Conservation (phyloP, 2,888 invertebrate species). For the Calliscelio sp. region DNA sequence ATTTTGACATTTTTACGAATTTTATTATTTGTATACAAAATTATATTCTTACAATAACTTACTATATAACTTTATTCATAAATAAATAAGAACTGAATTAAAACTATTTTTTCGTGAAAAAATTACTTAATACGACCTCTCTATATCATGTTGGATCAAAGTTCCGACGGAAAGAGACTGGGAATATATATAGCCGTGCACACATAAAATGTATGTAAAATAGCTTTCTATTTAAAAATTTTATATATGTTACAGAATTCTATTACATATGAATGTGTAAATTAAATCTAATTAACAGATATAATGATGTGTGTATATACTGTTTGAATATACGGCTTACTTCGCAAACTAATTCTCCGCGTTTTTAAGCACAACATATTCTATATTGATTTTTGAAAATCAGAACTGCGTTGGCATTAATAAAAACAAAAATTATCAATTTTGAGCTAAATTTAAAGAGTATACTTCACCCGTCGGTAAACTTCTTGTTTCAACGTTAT, state of each 20-base stretch:
- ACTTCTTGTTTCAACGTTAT: constrained; percentile 54
- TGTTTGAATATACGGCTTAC: constrained; percentile 61
- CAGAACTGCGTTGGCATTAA: constrained; percentile 5
- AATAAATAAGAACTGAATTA: constrained; percentile 38
- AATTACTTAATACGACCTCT: constrained; percentile 11
- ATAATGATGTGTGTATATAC: constrained; percentile 64
- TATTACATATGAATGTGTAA: constrained; percentile 66
- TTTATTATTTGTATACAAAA: background rate
- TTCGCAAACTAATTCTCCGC: constrained; percentile 59
- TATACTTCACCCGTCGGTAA: constrained; percentile 48
- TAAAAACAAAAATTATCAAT: background rate
- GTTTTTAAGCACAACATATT: constrained; percentile 30
- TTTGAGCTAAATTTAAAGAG: background rate
- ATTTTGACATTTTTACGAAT: constrained; percentile 6
- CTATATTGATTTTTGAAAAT: background rate
- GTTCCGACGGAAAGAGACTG: constrained; percentile 71
- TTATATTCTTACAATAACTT: background rate
- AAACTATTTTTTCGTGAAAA: constrained; percentile 47
- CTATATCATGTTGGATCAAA: constrained; percentile 39
- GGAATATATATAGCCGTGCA: constrained; percentile 61
- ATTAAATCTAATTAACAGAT: constrained; percentile 61
- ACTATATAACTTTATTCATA: background rate
- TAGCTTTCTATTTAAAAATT: constrained; percentile 81
- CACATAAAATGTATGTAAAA: constrained; percentile 73
- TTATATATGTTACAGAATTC: constrained; percentile 66